Evolutionary conservation across 2,797 vertebrate genomes (phyloP), one percentile per base, ranked within the genome.

Genomic region (Cuculus canorus): DNA sequence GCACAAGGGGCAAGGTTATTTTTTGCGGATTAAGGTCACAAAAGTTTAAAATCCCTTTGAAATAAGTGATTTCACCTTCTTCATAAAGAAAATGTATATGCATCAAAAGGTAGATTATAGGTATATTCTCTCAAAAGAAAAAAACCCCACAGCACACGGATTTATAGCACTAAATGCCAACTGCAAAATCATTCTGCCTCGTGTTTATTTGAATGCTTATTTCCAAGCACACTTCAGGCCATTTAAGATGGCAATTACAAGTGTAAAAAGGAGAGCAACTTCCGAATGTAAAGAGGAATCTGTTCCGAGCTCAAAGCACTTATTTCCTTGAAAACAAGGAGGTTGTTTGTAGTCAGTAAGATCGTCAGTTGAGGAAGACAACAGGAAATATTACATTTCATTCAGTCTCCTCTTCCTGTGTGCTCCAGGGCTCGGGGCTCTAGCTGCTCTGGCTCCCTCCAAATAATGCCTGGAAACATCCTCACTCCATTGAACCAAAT

Each of bases 391-490:
- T 0, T 69, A 30, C 19, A 32, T 57, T 69, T 86, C 41, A 47
- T 35, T 73, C 85, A 48, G 56, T 30, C 64, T 80, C 56, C 37
- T 88, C 86, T 77, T 95, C 78, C 84, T 89, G 57, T 24, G 32
- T 14, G 28, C 77, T 57, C 41, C 0, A 0, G 33, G 45, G 37
- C 65, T 87, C 1, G 0, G 16, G 47, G 41, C 53, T 57, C 53
- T 47, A 75, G 63, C 11, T 93, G 54, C 37, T 82, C 48, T 25
- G 6, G 35, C 37, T 66, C 19, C 37, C 45, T 68, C 61, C 15
- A 4, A 77, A 54, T 68, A 85, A 77, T 21, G 88, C 78, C 78
- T 77, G 65, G 50, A 83, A 95, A 59, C 68, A 87, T 75, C 52
- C 59, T 59, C 80, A 66, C 66, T 4, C 23, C 59, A 48, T 6